Evolutionary conservation across 2,888 invertebrate genomes (phyloP).

Genomic region (Tinea semifulvella): DNA sequence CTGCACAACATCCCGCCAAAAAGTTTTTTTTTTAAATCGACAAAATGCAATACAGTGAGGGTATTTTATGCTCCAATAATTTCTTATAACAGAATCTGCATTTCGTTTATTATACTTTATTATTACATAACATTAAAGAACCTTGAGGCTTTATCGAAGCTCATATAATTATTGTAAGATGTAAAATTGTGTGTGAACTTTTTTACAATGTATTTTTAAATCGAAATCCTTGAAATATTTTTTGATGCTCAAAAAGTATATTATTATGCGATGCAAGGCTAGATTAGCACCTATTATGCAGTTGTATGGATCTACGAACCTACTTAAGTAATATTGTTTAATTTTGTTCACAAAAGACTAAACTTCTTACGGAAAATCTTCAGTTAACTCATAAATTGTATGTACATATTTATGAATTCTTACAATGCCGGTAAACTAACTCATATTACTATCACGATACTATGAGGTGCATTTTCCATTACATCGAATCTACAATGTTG

Average conservation of each 20-base stretch:
- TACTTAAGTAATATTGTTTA: too few relatives aligned
- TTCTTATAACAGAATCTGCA: not conserved
- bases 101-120: too few relatives aligned
- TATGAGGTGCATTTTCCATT: too few relatives aligned
- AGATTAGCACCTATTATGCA: constrained; percentile 3
- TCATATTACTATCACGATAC: too few relatives aligned
- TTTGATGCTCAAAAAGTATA: not conserved
- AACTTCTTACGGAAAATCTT: too few relatives aligned
- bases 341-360: too few relatives aligned
- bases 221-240: not conserved
- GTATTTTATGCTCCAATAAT: constrained; percentile 3
- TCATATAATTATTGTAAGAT: constrained; percentile 5
- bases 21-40: not conserved
- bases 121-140: constrained; percentile 1
- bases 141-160: constrained; percentile 3
- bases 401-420: too few relatives aligned
- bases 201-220: not conserved
- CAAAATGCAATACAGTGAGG: not conserved
- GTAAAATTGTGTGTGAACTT: constrained; percentile 4
- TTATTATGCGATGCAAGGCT: constrained; percentile 2
- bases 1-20: constrained; percentile 3
- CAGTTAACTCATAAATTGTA: too few relatives aligned
- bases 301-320: too few relatives aligned
- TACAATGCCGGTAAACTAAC: too few relatives aligned
- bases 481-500: too few relatives aligned